A percentile compares a stretch with the other conserved stretches of the same genome.
Evolutionary conservation across 1,140 invertebrate genomes (phyloP).

Genomic region (Drosophila leontia): DNA sequence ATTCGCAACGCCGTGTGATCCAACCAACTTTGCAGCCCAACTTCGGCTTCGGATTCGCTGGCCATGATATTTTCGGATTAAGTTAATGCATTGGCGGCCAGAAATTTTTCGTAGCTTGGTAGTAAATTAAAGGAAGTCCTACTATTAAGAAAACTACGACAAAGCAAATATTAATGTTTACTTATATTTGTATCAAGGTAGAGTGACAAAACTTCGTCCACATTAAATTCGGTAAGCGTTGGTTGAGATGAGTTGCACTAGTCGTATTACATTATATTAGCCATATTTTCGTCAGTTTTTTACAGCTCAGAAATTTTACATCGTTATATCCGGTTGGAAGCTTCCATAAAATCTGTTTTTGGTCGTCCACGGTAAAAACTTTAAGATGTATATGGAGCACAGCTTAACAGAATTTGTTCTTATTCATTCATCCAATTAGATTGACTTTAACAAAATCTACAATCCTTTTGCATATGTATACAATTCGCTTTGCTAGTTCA

Average conservation of each 20-base stretch:
- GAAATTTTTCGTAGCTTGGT: neutral
- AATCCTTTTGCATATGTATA: slow-evolving; percentile 7
- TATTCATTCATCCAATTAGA: slow-evolving; percentile 13
- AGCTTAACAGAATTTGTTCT: neutral
- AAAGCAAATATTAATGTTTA: slow-evolving; percentile 10
- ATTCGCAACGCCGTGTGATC: neutral
- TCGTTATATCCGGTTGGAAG: slow-evolving; percentile 8
- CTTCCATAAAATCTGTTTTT: slow-evolving; percentile 3
- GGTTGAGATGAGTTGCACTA: slow-evolving; percentile 6
- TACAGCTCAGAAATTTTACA: slow-evolving; percentile 7
- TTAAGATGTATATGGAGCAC: slow-evolving; percentile 2
- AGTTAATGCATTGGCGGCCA: slow-evolving; percentile 1
- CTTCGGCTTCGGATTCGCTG: neutral
- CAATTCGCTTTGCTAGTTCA: slow-evolving; percentile 7
- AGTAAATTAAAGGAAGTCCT: neutral
- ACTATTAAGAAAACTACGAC: slow-evolving; percentile 4
- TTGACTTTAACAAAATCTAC: slow-evolving; percentile 14
- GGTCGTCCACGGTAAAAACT: neutral
- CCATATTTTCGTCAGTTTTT: neutral
- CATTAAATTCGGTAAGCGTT: slow-evolving; percentile 9
- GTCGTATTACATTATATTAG: neutral
- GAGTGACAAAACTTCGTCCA: slow-evolving; percentile 15
- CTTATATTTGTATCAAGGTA: slow-evolving; percentile 8
- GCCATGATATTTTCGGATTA: neutral
- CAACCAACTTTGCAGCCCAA: neutral